Conservation (phyloP, 2,888 invertebrate species). For the Lampropteryx suffumata region DNA sequence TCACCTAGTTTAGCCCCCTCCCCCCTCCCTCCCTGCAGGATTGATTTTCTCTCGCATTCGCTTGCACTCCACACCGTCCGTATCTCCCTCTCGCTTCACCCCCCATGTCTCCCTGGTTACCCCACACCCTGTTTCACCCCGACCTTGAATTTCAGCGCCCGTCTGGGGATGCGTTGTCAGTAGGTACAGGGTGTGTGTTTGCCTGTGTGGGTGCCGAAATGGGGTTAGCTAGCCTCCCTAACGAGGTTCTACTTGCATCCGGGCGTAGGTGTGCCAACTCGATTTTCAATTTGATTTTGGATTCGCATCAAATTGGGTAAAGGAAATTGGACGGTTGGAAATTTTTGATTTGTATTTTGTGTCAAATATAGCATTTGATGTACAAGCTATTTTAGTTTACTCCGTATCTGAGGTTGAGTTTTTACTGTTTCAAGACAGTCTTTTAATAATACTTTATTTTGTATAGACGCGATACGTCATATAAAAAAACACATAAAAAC, state of each 20-base stretch:
- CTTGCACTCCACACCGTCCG: slow-evolving; percentile 73
- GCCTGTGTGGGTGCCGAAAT: slow-evolving; percentile 47
- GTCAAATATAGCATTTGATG: slow-evolving; percentile 1
- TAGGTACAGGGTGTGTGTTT: slow-evolving; percentile 45
- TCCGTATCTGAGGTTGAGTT: no score
- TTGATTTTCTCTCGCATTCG: slow-evolving; percentile 79
- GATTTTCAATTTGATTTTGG: slow-evolving; percentile 70
- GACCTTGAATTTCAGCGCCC: slow-evolving; percentile 77
- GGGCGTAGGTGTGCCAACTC: slow-evolving; percentile 56
- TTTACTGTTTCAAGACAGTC: no score
- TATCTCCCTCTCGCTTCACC: slow-evolving; percentile 51
- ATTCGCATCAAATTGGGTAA: slow-evolving; percentile 48
- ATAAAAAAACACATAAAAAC: no score
- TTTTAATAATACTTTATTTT: no score
- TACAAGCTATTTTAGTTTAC: no score
- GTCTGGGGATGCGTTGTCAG: slow-evolving; percentile 62
- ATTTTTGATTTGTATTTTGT: slow-evolving; percentile 31
- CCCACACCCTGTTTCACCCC: slow-evolving; percentile 51
- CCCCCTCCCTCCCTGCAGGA: slow-evolving; percentile 77
- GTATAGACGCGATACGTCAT: no score
- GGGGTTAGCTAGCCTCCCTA: slow-evolving; percentile 65
- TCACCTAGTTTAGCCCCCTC: slow-evolving; percentile 83
- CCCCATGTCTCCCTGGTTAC: slow-evolving; percentile 36
- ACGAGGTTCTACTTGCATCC: slow-evolving; percentile 80
- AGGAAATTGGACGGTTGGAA: slow-evolving; percentile 37